Conservation (phyloP, 2,888 invertebrate genomes). For the Hanleya hanleyi region DNA sequence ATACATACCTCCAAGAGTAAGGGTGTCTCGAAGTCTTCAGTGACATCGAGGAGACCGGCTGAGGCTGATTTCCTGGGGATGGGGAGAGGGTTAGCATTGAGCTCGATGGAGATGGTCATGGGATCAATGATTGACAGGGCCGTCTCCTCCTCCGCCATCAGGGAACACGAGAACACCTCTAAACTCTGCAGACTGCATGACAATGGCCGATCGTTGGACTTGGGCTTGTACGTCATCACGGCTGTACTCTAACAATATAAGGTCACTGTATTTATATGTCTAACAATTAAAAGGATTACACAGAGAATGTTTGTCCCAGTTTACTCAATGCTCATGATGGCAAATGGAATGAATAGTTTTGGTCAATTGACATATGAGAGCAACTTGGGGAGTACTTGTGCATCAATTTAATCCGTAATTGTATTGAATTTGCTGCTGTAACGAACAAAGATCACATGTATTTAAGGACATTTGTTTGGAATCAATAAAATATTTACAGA, state of each 20-base stretch:
- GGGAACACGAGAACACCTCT: conserved; percentile 93
- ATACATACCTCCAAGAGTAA: conserved; percentile 65
- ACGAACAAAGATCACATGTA: too few species aligned
- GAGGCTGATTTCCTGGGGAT: conserved; percentile 47
- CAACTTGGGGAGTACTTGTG: too few species aligned
- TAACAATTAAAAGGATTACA: too few species aligned
- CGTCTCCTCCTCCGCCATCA: conserved; percentile 93
- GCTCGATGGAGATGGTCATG: conserved; percentile 79
- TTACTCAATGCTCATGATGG: too few species aligned
- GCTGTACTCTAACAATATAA: conserved; percentile 83
- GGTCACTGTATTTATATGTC: too few species aligned
- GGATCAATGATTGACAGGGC: conserved; percentile 96
- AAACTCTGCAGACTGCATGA: conserved; percentile 90
- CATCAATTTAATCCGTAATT: too few species aligned
- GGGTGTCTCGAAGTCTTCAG: conserved; percentile 54
- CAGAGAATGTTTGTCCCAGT: too few species aligned
- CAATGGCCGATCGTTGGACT: conserved; percentile 82
- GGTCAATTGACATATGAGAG: too few species aligned
- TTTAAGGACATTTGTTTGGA: too few species aligned
- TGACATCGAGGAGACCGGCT: conserved; percentile 62
- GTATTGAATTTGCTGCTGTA: too few species aligned
- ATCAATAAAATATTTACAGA: too few species aligned
- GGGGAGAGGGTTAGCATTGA: conserved; percentile 64
- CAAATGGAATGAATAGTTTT: too few species aligned
- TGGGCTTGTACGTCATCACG: conserved; percentile 85